phyloP scores from a whole-genome alignment of 2,797 vertebrate genomes.

The Megalops cyprinoides region DNA sequence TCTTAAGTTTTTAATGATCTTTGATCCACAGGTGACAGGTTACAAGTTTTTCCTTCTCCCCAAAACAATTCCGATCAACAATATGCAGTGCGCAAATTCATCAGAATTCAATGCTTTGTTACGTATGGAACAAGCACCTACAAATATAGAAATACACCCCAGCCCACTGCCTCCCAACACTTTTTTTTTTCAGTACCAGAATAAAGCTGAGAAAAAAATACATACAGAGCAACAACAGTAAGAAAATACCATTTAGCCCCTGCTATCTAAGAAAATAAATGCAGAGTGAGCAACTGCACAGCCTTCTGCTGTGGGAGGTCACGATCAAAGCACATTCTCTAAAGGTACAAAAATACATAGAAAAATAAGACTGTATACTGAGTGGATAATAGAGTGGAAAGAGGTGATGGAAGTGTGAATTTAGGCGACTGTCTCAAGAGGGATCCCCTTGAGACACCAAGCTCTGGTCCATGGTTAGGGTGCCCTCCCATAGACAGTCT shows the following conservation, averaged over 20 bases:
- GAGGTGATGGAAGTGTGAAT: background rate
- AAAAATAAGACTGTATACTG: conserved; percentile 68
- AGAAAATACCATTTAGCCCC: background rate
- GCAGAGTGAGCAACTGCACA: background rate
- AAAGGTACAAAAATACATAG: conserved; percentile 74
- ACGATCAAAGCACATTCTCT: conserved; percentile 59
- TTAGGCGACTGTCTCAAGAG: background rate
- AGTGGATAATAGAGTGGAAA: conserved; percentile 6
- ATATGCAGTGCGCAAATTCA: conserved; percentile 12
- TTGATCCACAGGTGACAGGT: conserved; percentile 3
- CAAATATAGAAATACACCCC: conserved; percentile 9
- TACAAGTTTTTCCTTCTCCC: too few relatives aligned
- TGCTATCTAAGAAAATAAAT: background rate
- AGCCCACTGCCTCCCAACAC: background rate
- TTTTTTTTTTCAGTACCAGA: background rate
- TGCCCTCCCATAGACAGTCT: background rate
- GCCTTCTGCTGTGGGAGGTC: background rate
- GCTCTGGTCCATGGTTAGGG: background rate
- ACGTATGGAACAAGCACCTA: background rate
- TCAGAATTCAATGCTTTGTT: background rate
- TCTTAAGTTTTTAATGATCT: background rate
- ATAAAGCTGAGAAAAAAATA: background rate
- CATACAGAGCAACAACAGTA: background rate
- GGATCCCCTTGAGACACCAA: background rate
- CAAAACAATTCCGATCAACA: background rate